phyloP scores from a whole-genome alignment of 2,888 invertebrate species.

The Julus scandinavius region DNA sequence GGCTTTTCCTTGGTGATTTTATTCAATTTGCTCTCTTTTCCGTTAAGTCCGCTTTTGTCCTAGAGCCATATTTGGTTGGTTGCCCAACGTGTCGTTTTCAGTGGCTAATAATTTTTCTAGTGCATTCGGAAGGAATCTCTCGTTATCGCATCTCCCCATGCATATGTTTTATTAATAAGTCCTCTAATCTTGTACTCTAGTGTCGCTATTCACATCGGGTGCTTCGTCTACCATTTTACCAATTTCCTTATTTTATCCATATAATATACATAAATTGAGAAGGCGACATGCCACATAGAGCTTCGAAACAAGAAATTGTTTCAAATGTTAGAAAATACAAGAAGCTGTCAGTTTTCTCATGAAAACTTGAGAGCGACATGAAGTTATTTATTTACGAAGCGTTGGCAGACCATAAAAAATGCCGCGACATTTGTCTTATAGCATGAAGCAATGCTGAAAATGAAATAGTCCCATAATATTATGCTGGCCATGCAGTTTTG shows the following conservation, averaged over 20 bases:
- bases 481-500: background rate
- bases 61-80: background rate
- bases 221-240: background rate
- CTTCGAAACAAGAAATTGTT: background rate
- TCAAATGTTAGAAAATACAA: background rate
- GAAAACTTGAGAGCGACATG: background rate
- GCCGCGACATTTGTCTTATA: background rate
- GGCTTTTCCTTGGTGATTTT: background rate
- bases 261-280: background rate
- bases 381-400: background rate
- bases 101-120: background rate
- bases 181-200: background rate
- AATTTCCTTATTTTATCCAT: background rate
- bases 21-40: background rate
- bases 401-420: constrained; percentile 5
- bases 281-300: background rate
- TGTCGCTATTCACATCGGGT: background rate
- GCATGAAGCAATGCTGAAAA: background rate
- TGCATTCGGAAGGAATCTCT: background rate
- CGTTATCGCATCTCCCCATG: background rate
- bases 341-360: background rate
- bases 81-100: background rate
- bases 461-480: background rate
- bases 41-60: background rate
- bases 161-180: background rate